Base-by-base conservation (phyloP, 2,113 vertebrate genomes). In the Erinaceus europaeus region DNA sequence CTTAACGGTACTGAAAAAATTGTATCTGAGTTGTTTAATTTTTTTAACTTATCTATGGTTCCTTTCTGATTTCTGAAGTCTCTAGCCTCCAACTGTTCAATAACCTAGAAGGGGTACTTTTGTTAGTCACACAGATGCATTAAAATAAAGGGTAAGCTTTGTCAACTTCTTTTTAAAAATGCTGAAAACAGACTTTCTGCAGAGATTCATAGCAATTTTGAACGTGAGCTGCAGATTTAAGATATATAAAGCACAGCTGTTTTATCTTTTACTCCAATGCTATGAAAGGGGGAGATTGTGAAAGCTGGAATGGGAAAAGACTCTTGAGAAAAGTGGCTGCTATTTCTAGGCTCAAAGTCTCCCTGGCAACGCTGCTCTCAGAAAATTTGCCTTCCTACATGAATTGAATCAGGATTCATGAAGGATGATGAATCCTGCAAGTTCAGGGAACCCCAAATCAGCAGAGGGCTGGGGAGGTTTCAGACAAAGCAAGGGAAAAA, bases 221-320 rank as follows among this genome's bases (percentile, higher is more conserved):
- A 82, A 86, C 62, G 76, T 57, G 86, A 93, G 86, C 61, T 91
- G 86, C 92, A 90, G 76, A 94, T 95, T 94, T 90, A 80, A 94
- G 91, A 94, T 80, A 94, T 80, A 92, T 89, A 91, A 92, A 86
- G 73, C 92, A 83, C 93, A 94, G 92, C 92, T 95, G 93, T 90
- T 95, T 90, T 86, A 86, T 93, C 84, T 94, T 80, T 93, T 81
- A 50, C 40, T 53, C 89, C 34, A 59, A 90, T 74, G 73, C 89
- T 86, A 48, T 91, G 89, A 89, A 91, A 88, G 72, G 72, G 68
- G 88, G 86, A 86, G 46, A 86, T 84, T 91, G 72, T 91, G 86
- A 95, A 94, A 91, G 91, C 34, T 0, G 73, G 76, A 94, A 94
- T 73, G 90, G 89, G 89, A 89, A 93, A 94, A 94, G 89, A 84